Conservation (phyloP, 2,113 vertebrate species). For the Bubalus kerabau region DNA sequence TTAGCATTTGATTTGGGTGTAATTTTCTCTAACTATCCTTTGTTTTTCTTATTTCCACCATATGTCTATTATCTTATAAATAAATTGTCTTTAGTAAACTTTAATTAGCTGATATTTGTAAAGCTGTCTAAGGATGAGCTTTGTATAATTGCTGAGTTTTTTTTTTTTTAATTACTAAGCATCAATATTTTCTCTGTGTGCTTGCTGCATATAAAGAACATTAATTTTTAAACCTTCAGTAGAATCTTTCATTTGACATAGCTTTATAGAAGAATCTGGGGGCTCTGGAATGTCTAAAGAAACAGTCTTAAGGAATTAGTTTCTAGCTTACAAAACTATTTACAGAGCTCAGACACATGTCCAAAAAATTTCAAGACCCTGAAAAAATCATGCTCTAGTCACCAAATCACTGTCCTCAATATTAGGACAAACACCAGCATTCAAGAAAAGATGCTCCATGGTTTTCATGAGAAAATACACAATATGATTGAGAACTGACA, state of each 20-base stretch:
- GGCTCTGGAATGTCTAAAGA: background rate
- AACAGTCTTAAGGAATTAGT: background rate
- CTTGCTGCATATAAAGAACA: background rate
- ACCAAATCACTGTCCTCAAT: background rate
- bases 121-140: slow-evolving; percentile 22
- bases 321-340: background rate
- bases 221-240: background rate
- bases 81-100: slow-evolving; percentile 42
- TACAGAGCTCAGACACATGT: background rate
- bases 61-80: slow-evolving; percentile 21
- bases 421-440: background rate
- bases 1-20: background rate
- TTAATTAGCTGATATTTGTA: slow-evolving; percentile 50
- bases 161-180: slow-evolving; percentile 18
- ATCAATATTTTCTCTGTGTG: slow-evolving; percentile 4
- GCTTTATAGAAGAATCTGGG: background rate
- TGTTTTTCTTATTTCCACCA: background rate
- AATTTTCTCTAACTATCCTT: background rate
- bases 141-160: background rate
- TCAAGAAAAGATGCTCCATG: background rate
- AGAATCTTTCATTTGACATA: background rate
- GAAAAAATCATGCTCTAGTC: background rate
- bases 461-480: background rate
- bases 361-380: background rate
- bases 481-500: background rate